Evolutionary conservation across 1,140 invertebrate species (phyloP), one percentile per base, ranked within the genome.

Genomic region (Drosophila nebulosa): DNA sequence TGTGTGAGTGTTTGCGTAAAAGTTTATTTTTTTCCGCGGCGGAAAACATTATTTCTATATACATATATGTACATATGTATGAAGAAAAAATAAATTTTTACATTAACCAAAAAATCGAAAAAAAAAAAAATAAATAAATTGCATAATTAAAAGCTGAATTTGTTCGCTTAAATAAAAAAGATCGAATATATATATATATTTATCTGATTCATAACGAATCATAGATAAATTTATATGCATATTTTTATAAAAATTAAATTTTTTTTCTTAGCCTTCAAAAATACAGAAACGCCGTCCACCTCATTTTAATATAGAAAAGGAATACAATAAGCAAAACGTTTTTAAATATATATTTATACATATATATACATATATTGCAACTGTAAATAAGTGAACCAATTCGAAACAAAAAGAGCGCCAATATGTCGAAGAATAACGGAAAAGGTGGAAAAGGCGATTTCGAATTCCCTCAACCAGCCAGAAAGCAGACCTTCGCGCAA

Each of bases 401-500:
- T 6, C 18, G 27, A 56, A 67, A 4, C 60, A 53, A 26, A 61
- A 68, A 65, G 21, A 78, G 56, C 61, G 60, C 42, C 61, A 84
- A 75, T 71, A 90, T 90, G 89, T 88, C 89, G 53, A 90, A 90
- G 69, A 90, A 88, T 56, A 89, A 81, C 70, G 85, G 76, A 73
- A 85, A 89, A 61, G 53, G 35, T 36, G 73, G 42, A 39, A 77
- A 77, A 21, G 90, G 92, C 63, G 92, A 93, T 74, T 92, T 92
- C 69, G 91, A 92, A 53, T 94, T 93, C 63, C 93, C 93, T 78
- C 91, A 93, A 58, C 90, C 91, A 56, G 91, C 91, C 4, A 91
- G 93, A 32, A 90, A 90, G 4, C 92, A 93, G 63, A 93, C 93
- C 1, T 91, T 96, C 36, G 90, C 91, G 10, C 92, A 93, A 74